Base-by-base conservation (phyloP, 1,140 invertebrate genomes). In the Heliconius congener region DNA sequence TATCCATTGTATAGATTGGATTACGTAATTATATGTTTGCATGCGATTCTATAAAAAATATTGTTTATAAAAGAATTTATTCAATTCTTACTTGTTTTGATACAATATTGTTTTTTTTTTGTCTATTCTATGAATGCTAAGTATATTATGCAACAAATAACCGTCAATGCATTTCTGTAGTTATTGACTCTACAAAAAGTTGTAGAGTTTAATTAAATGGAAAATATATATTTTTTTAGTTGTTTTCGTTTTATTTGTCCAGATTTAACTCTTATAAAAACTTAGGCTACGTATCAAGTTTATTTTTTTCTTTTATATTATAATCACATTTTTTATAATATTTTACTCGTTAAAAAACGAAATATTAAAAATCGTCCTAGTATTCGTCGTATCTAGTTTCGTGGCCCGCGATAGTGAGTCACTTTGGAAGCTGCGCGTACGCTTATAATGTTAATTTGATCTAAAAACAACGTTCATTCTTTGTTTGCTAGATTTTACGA, bases 391-490 rank as follows among this genome's bases (percentile, higher is more conserved):
- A 30, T 30, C 5, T 27, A 30, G 60, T 66, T 66, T 27, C 23
- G 60, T 66, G 60, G 60, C 60, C 60, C 23, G 11, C 23, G 23
- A 27, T 72, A 82, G 87, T 94, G 92, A 94, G 90, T 94, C 92
- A 94, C 85, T 86, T 84, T 84, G 84, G 85, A 85, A 89, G 85
- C 86, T 84, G 87, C 89, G 85, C 85, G 86, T 86, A 85, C 87
- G 87, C 76, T 89, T 87, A 85, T 93, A 94, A 94, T 91, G 90
- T 93, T 94, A 94, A 94, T 94, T 94, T 93, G 86, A 90, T 90
- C 90, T 93, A 91, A 92, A 94, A 92, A 94, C 92, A 93, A 90
- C 90, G 90, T 85, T 86, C 84, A 91, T 91, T 93, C 92, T 92
- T 91, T 92, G 91, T 92, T 90, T 91, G 92, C 89, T 92, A 88